Base-by-base conservation (phyloP, 1,140 invertebrate genomes). In the Prorops nasuta region DNA sequence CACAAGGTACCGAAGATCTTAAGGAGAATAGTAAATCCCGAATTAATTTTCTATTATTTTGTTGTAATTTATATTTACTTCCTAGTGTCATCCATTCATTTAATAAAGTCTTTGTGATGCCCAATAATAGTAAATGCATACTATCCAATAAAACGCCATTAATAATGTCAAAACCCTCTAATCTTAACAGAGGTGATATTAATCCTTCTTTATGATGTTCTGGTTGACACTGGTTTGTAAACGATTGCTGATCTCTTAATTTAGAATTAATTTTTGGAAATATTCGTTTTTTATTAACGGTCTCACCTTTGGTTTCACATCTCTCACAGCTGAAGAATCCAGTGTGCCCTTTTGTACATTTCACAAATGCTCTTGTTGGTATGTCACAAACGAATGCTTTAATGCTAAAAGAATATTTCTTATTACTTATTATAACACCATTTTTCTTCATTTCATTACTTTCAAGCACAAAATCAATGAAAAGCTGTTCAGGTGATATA, bases 1-100 rank as follows among this genome's bases (percentile, higher is more conserved):
- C 45, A 31, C 10, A 36, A 38, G 50, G 54, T 15, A 56, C 22
- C 15, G 6, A 7, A 7, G 35, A 19, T 10, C 18, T 6, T 44
- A 28, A 36, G 1, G 44, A 16, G 15, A 21, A 7, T 7, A 41
- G 12, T 19, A 50, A 46, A 40, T 22, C 22, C 12, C 20, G 1
- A 45, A 36, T 39, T 18, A 54, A 46, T 31, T 7, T 28, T 28
- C 6, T 28, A 28, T 12, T 7, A 28, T 28, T 12, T 28, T 12
- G 12, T 28, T 28, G 24, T 12, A 6, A 7, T 28, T 28, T 28
- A 12, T 28, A 28, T 28, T 28, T 28, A 6, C 6, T 28, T 12
- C 12, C 12, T 12, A 28, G 6, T 6, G 24, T 7, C 24, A 6
- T 12, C 6, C 24, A 28, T 28, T 6, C 6, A 28, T 28, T n/a